Evolutionary conservation across 1,140 invertebrate genomes (phyloP).

Genomic region (Fopius arisanus): DNA sequence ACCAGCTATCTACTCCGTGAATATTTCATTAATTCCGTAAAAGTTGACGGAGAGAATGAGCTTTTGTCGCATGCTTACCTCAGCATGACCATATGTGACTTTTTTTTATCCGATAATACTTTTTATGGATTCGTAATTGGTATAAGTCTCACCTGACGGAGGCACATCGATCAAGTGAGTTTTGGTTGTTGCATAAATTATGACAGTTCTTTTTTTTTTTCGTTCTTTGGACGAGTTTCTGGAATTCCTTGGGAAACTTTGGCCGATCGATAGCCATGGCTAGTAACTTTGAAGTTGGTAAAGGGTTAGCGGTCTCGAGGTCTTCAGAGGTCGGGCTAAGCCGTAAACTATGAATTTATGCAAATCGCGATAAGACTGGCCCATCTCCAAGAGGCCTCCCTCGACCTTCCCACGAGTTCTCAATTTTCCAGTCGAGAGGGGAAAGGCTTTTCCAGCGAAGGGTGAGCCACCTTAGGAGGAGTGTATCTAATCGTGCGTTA

Average conservation of each 20-base stretch:
- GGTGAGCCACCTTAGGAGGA: constrained; percentile 23
- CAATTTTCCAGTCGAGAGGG: neutral
- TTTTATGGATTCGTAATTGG: neutral
- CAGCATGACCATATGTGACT: neutral
- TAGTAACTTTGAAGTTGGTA: neutral
- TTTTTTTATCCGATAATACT: neutral
- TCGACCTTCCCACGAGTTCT: constrained; percentile 33
- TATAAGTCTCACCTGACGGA: neutral
- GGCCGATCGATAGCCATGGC: neutral
- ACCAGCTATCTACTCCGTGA: constrained; percentile 40
- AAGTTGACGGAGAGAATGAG: constrained; percentile 15
- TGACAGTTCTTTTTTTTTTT: neutral
- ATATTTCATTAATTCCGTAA: constrained; percentile 56
- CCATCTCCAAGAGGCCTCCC: constrained; percentile 45
- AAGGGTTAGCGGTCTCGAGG: constrained; percentile 18
- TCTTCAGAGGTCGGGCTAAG: constrained; percentile 48
- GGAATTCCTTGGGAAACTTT: neutral
- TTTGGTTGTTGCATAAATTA: no score
- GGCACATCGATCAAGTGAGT: no score
- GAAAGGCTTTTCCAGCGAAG: constrained; percentile 28
- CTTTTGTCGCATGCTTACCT: neutral
- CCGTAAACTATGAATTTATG: constrained; percentile 61
- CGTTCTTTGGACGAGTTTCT: neutral
- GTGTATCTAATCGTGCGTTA: constrained; percentile 53
- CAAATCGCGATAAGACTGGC: constrained; percentile 60